Percentiles rank a stretch among this genome's conserved stretches.
phyloP scores from a whole-genome alignment of 2,113 vertebrate species.

The Recurvirostra avosetta region DNA sequence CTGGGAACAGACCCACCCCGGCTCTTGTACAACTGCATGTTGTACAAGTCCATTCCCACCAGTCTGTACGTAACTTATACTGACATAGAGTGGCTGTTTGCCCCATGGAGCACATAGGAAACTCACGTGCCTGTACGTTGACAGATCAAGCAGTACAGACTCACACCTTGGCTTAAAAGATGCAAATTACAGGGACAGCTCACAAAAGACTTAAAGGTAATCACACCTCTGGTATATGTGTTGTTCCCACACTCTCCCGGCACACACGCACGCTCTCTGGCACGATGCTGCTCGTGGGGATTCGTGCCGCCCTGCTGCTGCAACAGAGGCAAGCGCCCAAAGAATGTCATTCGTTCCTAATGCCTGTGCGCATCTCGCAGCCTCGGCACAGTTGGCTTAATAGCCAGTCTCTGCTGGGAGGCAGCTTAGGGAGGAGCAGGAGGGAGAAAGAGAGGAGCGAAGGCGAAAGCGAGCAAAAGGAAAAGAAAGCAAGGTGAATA shows the following conservation, averaged over 20 bases:
- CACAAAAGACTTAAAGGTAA: background rate
- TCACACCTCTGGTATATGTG: background rate
- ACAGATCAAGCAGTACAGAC: background rate
- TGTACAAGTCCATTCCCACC: background rate
- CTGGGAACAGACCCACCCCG: background rate
- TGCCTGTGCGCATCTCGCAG: background rate
- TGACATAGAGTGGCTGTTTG: background rate
- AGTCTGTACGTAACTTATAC: background rate
- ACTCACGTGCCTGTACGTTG: rapidly evolving
- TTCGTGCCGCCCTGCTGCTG: background rate
- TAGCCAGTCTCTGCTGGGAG: background rate
- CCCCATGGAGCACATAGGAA: background rate
- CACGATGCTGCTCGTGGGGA: background rate
- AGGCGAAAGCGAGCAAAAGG: background rate
- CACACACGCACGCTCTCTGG: background rate
- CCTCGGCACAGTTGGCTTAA: background rate
- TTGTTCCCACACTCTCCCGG: background rate
- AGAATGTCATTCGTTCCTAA: background rate
- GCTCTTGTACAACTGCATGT: background rate
- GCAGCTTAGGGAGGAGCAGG: background rate
- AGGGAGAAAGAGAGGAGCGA: background rate
- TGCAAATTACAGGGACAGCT: background rate
- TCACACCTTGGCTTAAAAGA: background rate
- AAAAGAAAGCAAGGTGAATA: background rate
- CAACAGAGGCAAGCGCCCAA: background rate